Evolutionary conservation across 2,113 vertebrate species (phyloP).

Genomic region (Penelope pileata): DNA sequence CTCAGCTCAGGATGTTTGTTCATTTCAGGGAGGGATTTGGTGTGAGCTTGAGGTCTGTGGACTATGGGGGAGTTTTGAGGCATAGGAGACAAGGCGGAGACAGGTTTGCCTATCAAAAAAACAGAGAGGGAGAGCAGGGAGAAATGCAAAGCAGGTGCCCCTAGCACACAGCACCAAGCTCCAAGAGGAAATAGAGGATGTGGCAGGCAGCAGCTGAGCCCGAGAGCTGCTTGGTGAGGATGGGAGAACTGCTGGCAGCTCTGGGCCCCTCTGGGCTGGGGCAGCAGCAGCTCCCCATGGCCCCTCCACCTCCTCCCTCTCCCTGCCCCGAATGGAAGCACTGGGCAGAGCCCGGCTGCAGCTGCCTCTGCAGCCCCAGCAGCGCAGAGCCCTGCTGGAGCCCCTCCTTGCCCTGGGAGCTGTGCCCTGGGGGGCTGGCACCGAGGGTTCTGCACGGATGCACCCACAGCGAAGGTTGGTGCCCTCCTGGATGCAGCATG

Average conservation of each 20-base stretch:
- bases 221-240: fast-evolving
- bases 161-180: fast-evolving
- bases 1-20: background rate
- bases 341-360: background rate
- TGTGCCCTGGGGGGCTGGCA: background rate
- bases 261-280: background rate
- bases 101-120: background rate
- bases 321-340: background rate
- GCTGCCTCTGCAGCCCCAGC: background rate
- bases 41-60: background rate
- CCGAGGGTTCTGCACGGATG: background rate
- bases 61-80: background rate
- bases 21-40: fast-evolving
- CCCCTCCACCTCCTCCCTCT: background rate
- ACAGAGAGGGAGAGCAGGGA: background rate
- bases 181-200: fast-evolving
- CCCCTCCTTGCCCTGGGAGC: fast-evolving
- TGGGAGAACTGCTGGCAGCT: background rate
- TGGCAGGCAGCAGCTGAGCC: background rate
- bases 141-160: fast-evolving
- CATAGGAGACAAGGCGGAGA: background rate
- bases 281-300: background rate
- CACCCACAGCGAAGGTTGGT: fast-evolving
- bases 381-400: fast-evolving
- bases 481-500: background rate